Conservation (phyloP, 2,113 vertebrate species). For the Trinectes maculatus region DNA sequence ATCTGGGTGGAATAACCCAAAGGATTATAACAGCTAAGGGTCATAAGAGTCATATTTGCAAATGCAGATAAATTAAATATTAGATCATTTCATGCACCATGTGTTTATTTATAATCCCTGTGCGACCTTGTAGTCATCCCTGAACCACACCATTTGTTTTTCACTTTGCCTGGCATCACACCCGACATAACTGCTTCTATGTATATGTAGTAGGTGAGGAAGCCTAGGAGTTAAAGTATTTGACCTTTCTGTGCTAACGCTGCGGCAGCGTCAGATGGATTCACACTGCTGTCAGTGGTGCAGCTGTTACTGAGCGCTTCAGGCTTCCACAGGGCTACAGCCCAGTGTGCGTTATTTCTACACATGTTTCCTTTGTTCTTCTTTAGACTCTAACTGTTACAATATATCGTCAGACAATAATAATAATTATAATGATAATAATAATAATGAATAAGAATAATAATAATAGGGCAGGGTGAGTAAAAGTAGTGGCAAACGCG, state of each 20-base stretch:
- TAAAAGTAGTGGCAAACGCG: neutral
- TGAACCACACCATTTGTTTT: conserved; percentile 2
- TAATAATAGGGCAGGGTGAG: too few relatives aligned
- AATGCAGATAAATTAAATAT: neutral
- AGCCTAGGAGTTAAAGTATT: neutral
- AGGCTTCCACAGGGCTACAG: neutral
- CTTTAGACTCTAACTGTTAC: neutral
- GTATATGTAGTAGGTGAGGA: neutral
- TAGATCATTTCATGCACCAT: neutral
- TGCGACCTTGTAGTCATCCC: neutral
- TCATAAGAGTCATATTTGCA: too few relatives aligned
- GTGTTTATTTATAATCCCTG: neutral
- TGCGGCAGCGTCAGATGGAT: too few relatives aligned
- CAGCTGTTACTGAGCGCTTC: neutral
- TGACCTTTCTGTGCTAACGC: neutral
- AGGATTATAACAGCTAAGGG: too few relatives aligned
- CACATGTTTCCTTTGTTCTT: neutral
- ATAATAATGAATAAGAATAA: too few relatives aligned
- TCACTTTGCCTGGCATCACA: neutral
- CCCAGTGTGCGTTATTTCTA: neutral
- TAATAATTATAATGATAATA: too few relatives aligned
- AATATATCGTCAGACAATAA: too few relatives aligned
- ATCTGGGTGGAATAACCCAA: too few relatives aligned
- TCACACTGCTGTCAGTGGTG: neutral
- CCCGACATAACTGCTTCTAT: neutral